Evolutionary conservation across 2,888 invertebrate species (phyloP).

Genomic region (Gastracanthus pulcherrimus): DNA sequence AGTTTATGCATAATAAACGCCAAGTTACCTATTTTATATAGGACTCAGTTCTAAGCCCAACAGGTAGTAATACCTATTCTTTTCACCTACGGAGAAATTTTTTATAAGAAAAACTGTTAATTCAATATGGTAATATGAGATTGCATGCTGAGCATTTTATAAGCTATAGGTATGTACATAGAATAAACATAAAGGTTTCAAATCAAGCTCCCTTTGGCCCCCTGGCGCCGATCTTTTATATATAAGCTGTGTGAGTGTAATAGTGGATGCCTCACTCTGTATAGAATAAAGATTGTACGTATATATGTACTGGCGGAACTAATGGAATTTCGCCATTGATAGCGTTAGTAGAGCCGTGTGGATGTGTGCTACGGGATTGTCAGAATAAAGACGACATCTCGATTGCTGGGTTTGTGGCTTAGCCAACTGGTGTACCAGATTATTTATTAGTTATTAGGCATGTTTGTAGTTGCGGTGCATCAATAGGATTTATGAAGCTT

Average conservation of each 20-base stretch:
- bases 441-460: not conserved
- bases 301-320: conserved; percentile 17
- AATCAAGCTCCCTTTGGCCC: conserved; percentile 2
- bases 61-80: no score
- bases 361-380: not conserved
- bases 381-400: conserved; percentile 7
- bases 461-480: not conserved
- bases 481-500: no score
- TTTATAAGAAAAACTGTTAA: no score
- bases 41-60: no score
- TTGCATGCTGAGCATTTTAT: no score
- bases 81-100: no score
- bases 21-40: no score
- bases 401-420: conserved; percentile 21
- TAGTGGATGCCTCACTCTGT: not conserved
- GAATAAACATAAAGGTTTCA: not conserved
- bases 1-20: no score
- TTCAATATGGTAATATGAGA: no score
- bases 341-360: not conserved
- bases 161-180: not conserved
- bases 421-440: not conserved
- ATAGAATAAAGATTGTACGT: not conserved
- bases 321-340: conserved; percentile 44
- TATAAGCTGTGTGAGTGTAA: conserved; percentile 1
- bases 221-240: conserved; percentile 31